Evolutionary conservation across 2,113 vertebrate species (phyloP).

Genomic region (Odontophorus gujanensis): DNA sequence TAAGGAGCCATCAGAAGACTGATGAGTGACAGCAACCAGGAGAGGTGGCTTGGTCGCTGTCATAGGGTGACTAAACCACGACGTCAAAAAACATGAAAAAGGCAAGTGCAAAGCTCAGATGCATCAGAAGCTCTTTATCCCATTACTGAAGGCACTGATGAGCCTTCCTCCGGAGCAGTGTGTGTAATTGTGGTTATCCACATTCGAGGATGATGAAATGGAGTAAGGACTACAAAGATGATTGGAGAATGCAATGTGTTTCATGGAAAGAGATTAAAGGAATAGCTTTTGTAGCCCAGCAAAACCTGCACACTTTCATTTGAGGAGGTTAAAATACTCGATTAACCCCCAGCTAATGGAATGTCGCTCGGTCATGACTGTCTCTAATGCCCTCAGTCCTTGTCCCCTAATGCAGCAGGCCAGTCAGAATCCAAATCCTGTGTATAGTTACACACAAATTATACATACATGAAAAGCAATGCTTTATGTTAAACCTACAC

Average conservation of each 20-base stretch:
- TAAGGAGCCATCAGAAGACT: too few species aligned
- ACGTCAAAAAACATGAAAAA: background rate
- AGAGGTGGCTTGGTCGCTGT: background rate
- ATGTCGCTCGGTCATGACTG: fast-evolving
- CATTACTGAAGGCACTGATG: background rate
- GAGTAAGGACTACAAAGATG: background rate
- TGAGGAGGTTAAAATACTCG: background rate
- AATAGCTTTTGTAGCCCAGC: background rate
- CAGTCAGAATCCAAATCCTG: fast-evolving
- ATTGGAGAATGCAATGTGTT: background rate
- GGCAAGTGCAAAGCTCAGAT: too few species aligned
- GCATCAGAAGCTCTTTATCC: background rate
- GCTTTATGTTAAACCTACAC: fast-evolving
- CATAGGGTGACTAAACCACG: background rate
- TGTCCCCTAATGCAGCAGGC: background rate
- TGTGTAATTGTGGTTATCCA: background rate
- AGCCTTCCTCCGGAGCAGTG: background rate
- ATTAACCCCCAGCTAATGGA: background rate
- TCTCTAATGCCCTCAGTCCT: background rate
- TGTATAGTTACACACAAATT: background rate
- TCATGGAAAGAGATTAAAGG: background rate
- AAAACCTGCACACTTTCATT: background rate
- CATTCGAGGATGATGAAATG: background rate
- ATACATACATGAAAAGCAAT: background rate
- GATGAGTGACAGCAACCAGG: too few species aligned